Conservation (phyloP, 1,140 invertebrate species). For the Drosophila suzukii region DNA sequence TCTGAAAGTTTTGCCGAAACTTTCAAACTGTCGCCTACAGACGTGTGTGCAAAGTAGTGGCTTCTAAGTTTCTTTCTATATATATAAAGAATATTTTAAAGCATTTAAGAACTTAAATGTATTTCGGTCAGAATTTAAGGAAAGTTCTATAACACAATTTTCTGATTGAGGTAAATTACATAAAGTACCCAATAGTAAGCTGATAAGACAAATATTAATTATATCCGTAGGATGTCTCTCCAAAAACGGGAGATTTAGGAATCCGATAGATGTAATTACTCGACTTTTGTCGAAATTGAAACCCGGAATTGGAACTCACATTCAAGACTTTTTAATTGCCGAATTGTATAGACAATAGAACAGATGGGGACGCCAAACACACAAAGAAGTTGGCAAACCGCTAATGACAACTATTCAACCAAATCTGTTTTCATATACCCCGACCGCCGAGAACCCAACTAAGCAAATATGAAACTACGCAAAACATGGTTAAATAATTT, state of each 20-base stretch:
- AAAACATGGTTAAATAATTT: constrained; percentile 33
- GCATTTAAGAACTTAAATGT: too few species aligned
- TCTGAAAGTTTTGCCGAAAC: neutral
- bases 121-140: too few species aligned
- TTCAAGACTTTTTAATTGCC: constrained; percentile 23
- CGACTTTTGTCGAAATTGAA: neutral
- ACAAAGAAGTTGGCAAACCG: constrained; percentile 15
- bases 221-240: too few species aligned
- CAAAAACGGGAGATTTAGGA: too few species aligned
- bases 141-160: too few species aligned
- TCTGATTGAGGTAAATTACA: too few species aligned
- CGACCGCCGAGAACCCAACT: constrained; percentile 13
- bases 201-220: too few species aligned
- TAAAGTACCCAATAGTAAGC: too few species aligned
- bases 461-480: constrained; percentile 40
- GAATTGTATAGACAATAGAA: constrained; percentile 37
- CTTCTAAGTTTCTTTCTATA: too few species aligned
- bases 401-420: constrained; percentile 58
- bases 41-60: neutral
- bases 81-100: too few species aligned
- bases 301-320: neutral
- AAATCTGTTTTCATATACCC: constrained; percentile 33
- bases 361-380: constrained; percentile 31
- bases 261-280: neutral
- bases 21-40: neutral